Conservation (phyloP, 1,140 invertebrate species). For the Scaptodrosophila lebanonensis region DNA sequence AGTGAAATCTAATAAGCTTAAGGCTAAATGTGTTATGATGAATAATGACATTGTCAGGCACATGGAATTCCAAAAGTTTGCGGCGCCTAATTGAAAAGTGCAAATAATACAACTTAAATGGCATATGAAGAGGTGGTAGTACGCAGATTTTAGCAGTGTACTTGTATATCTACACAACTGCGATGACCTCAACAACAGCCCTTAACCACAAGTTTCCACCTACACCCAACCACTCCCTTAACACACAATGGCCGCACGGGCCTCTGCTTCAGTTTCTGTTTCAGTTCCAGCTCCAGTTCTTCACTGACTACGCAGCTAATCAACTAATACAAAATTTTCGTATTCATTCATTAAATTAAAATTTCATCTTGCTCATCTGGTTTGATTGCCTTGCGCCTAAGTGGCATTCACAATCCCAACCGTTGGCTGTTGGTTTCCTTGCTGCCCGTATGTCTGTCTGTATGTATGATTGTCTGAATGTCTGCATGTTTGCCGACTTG, state of each 20-base stretch:
- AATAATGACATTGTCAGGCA: slow-evolving; percentile 72
- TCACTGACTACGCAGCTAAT: slow-evolving; percentile 44
- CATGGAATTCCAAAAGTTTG: slow-evolving; percentile 59
- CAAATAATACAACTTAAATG: slow-evolving; percentile 23
- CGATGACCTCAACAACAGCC: too few species aligned
- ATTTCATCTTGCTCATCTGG: slow-evolving; percentile 70
- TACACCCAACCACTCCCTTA: background rate
- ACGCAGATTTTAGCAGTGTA: too few species aligned
- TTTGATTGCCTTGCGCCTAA: slow-evolving; percentile 69
- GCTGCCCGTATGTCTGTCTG: slow-evolving; percentile 1
- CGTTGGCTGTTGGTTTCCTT: slow-evolving; percentile 53
- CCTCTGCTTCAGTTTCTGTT: too few species aligned
- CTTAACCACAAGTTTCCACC: too few species aligned
- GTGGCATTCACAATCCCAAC: slow-evolving; percentile 67
- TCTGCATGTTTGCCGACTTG: slow-evolving; percentile 17
- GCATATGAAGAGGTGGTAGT: too few species aligned
- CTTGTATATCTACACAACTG: too few species aligned
- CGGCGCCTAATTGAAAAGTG: slow-evolving; percentile 62
- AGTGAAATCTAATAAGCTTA: slow-evolving; percentile 74
- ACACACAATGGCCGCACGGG: slow-evolving; percentile 9
- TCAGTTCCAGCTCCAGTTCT: too few species aligned
- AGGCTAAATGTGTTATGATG: slow-evolving; percentile 74
- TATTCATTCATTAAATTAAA: slow-evolving; percentile 75
- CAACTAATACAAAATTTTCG: slow-evolving; percentile 66
- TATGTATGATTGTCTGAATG: slow-evolving; percentile 25